Evolutionary conservation across 2,797 vertebrate genomes (phyloP).

Genomic region (Tenualosa ilisha): DNA sequence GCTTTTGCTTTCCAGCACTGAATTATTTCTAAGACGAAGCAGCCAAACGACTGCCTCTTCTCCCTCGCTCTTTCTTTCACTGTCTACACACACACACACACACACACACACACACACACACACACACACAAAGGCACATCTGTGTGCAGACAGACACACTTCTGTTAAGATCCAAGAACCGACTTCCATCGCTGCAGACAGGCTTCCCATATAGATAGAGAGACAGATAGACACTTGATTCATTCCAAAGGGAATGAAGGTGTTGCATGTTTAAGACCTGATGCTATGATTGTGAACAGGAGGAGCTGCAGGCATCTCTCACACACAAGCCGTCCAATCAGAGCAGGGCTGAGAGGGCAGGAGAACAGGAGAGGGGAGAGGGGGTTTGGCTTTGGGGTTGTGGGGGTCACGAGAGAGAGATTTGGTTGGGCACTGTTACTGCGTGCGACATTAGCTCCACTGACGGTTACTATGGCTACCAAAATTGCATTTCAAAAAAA

Average conservation of each 20-base stretch:
- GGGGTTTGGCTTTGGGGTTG: background rate
- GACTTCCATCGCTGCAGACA: background rate
- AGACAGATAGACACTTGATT: no score
- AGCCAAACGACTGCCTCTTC: conserved; percentile 19
- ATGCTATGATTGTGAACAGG: background rate
- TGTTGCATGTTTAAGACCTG: background rate
- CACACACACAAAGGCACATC: background rate
- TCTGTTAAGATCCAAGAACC: background rate
- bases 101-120: conserved; percentile 10
- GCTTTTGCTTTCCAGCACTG: conserved; percentile 48
- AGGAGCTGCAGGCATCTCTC: background rate
- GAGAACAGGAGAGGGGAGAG: background rate
- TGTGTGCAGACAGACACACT: background rate
- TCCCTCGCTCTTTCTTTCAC: conserved; percentile 31
- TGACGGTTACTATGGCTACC: conserved; percentile 20
- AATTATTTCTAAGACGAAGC: conserved; percentile 51
- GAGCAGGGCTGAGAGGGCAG: background rate
- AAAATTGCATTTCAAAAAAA: conserved; percentile 9
- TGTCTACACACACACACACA: conserved; percentile 22
- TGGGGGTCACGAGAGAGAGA: background rate
- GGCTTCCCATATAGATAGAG: no score
- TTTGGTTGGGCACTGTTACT: background rate
- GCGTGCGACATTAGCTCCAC: background rate
- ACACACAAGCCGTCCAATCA: background rate
- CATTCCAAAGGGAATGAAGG: no score